Base-by-base conservation (phyloP, 2,797 vertebrate genomes). In the Anomalospiza imberbis region DNA sequence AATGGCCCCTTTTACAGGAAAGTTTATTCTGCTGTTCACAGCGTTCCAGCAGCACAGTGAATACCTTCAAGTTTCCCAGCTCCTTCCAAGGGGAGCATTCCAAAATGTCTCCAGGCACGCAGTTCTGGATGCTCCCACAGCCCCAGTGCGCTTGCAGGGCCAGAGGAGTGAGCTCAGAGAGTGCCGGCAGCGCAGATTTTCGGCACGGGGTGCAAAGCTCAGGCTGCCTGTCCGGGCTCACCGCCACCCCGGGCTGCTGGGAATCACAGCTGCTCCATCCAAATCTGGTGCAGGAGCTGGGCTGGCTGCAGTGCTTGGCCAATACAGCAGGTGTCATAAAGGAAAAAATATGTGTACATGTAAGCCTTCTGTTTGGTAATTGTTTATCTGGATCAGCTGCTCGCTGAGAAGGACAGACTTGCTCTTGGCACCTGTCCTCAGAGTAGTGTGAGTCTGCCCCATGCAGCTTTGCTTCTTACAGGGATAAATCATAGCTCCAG, bases 191-290 rank as follows among this genome's bases (percentile, higher is more conserved):
- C 0, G 1, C 8, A 4, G 13, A 6, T 28, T 53, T 73, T n/a
- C 1, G 0, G 15, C 19, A 2, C 0, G 1, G 62, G 12, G 26
- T 8, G 38, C 2, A 2, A 3, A 1, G 13, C 36, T 68, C 0
- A 0, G n/a, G 38, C 65, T 63, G 36, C 50, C 34, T 13, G 5
- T 9, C 22, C 0, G 0, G 17, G 53, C 61, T 75, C 29, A 5
- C 13, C 0, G 1, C 19, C 70, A 44, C 28, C n/a, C 11, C 1
- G 4, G 15, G 34, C 38, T 54, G 20, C 25, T 6, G 50, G 7
- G 2, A 55, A 31, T 8, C 50, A 21, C 31, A 36, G n/a, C 36
- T 5, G 3, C 10, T 68, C 50, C 15, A 15, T 36, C 42, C 57
- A 44, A 29, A 7, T 34, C 14, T 10, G 0, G 7, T 20, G 5